Evolutionary conservation across 1,140 invertebrate genomes (phyloP).

Genomic region (Elysia chlorotica): DNA sequence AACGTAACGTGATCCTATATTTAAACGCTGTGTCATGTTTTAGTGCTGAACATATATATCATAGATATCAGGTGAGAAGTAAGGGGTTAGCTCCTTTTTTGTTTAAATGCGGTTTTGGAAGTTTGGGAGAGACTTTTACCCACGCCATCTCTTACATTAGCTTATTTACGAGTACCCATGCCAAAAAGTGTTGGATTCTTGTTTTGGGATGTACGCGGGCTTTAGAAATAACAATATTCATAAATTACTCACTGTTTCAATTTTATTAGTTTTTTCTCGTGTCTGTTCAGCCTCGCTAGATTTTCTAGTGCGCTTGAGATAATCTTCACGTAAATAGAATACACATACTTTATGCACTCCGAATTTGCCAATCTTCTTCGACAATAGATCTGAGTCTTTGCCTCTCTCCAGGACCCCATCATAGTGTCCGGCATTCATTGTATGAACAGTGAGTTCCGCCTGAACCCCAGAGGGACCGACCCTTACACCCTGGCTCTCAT

Average conservation of each 20-base stretch:
- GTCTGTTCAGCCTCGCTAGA: not conserved
- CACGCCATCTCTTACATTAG: no score
- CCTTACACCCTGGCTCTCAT: slow-evolving; percentile 74
- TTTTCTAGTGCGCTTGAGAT: not conserved
- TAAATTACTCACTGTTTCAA: no score
- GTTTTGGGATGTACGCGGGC: no score
- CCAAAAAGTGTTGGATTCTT: no score
- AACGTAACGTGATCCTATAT: no score
- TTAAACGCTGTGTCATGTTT: not conserved
- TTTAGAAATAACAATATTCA: no score
- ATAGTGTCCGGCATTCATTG: slow-evolving; percentile 32
- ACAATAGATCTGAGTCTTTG: not conserved
- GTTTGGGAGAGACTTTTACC: no score
- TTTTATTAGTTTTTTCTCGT: no score
- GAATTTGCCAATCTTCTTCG: not conserved
- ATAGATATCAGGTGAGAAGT: no score
- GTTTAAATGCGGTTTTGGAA: no score
- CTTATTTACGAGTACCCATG: no score
- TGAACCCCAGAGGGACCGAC: slow-evolving; percentile 60
- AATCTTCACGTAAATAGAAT: not conserved
- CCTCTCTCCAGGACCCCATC: slow-evolving; percentile 21
- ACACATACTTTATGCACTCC: not conserved
- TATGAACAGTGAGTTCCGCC: slow-evolving; percentile 32
- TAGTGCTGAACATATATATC: not conserved
- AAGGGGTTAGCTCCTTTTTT: no score